Evolutionary conservation across 2,888 invertebrate species (phyloP).

Genomic region (Geotrupes spiniger): DNA sequence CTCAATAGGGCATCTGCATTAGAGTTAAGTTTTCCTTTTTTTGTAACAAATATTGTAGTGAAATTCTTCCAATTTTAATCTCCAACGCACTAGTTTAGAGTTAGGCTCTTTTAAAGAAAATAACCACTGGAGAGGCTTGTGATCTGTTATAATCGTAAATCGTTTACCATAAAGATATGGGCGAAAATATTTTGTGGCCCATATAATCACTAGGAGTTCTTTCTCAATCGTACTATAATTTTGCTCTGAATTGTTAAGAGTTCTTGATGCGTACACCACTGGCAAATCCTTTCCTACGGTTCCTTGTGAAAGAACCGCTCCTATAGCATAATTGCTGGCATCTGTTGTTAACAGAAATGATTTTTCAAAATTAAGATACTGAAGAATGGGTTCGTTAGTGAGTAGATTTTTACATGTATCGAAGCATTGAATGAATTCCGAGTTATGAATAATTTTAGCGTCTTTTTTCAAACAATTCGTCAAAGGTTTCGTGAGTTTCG

Average conservation of each 20-base stretch:
- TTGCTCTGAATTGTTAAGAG: too few relatives aligned
- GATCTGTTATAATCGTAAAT: constrained; percentile 11
- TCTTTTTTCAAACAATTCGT: constrained; percentile 13
- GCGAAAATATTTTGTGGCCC: constrained; percentile 9
- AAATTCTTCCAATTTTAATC: constrained; percentile 11
- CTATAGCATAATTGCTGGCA: too few relatives aligned
- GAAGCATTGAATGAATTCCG: constrained; percentile 10
- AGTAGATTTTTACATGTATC: constrained; percentile 15
- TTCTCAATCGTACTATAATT: too few relatives aligned
- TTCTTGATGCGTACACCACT: too few relatives aligned
- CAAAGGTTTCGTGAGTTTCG: constrained; percentile 17
- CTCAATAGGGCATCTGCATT: constrained; percentile 13
- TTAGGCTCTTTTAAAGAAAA: constrained; percentile 9
- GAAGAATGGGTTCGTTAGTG: constrained; percentile 15
- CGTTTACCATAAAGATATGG: constrained; percentile 5
- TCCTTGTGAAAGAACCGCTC: too few relatives aligned
- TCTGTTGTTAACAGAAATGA: too few relatives aligned
- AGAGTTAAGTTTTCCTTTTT: constrained; percentile 12
- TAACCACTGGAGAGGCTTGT: constrained; percentile 13
- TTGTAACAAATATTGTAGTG: constrained; percentile 10
- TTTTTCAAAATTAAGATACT: constrained; percentile 17
- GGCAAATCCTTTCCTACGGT: too few relatives aligned
- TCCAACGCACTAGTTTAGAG: constrained; percentile 9
- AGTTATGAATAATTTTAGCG: constrained; percentile 4
- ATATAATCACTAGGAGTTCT: constrained; percentile 8